Percentiles rank a stretch among this genome's conserved stretches.
These are phyloP conservation scores for Agonopterix arenella DNA, from an alignment of 2,888 invertebrate species.

Conservation along the genomic window DNA sequence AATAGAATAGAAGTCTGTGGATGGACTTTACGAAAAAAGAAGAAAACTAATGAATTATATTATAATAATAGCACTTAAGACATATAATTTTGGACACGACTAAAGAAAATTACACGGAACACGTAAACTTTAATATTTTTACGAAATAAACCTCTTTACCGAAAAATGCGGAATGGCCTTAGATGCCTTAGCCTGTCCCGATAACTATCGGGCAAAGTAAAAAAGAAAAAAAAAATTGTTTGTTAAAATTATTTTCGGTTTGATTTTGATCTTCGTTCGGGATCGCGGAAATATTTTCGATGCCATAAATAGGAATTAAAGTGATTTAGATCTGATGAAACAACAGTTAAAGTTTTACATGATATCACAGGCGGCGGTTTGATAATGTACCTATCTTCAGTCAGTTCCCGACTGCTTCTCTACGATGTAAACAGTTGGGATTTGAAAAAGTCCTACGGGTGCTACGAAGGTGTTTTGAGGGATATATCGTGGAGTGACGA, in stretches of 20 bases:
- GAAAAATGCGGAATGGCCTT: too few species aligned
- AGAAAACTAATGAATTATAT: too few species aligned
- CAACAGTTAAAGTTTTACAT: slow-evolving; percentile 11
- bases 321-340: slow-evolving; percentile 8
- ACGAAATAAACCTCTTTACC: too few species aligned
- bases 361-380: slow-evolving; percentile 4
- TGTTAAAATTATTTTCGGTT: neutral
- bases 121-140: too few species aligned
- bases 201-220: too few species aligned
- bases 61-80: too few species aligned
- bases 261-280: neutral
- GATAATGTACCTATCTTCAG: slow-evolving; percentile 75
- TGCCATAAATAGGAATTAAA: neutral
- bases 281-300: slow-evolving; percentile 1
- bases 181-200: too few species aligned
- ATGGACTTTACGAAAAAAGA: too few species aligned
- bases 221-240: too few species aligned
- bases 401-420: slow-evolving; percentile 73
- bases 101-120: too few species aligned
- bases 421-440: slow-evolving; percentile 74
- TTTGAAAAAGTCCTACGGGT: slow-evolving; percentile 68
- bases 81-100: too few species aligned
- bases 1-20: too few species aligned
- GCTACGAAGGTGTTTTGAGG: slow-evolving; percentile 56
- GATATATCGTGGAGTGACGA: slow-evolving; percentile 73